Conservation (phyloP, 2,888 invertebrate genomes). For the Trilocha varians region DNA sequence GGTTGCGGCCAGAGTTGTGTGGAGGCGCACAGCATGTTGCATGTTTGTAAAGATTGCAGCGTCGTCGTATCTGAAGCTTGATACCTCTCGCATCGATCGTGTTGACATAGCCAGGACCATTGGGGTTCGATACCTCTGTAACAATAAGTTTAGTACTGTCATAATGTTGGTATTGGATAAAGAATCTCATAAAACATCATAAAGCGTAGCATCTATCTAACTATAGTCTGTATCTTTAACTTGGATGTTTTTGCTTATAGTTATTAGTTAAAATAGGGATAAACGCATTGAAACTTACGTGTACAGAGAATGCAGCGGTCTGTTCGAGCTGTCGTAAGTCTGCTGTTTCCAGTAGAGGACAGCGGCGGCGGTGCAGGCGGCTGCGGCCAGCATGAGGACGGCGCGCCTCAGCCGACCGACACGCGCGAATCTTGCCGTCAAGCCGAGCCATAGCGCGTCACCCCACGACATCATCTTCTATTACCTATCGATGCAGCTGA, state of each 20-base stretch:
- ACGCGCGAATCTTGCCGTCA: slow-evolving; percentile 66
- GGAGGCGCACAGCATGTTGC: slow-evolving; percentile 84
- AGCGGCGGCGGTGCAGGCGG: slow-evolving; percentile 70
- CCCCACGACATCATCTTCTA: slow-evolving; percentile 50
- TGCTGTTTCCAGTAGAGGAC: slow-evolving; percentile 77
- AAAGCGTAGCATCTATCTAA: no score
- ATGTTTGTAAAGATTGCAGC: slow-evolving; percentile 78
- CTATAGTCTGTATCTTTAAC: no score
- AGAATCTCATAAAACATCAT: no score
- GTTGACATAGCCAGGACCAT: slow-evolving; percentile 85
- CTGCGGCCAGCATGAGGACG: slow-evolving; percentile 67
- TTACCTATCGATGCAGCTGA: slow-evolving; percentile 28
- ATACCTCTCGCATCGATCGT: slow-evolving; percentile 78
- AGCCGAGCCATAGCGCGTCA: slow-evolving; percentile 53
- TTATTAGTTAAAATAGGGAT: no score
- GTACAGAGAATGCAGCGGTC: slow-evolving; percentile 44
- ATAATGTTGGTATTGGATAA: no score
- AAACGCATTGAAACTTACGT: no score
- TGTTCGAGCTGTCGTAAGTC: slow-evolving; percentile 46
- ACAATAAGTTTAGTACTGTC: slow-evolving; percentile 11
- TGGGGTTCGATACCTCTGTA: slow-evolving; percentile 70
- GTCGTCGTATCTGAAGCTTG: slow-evolving; percentile 44
- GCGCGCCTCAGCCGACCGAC: slow-evolving; percentile 72
- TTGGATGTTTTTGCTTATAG: no score
- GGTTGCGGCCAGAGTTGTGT: slow-evolving; percentile 87